phyloP scores from a whole-genome alignment of 2,113 vertebrate genomes.

The Acrocephalus kingi region DNA sequence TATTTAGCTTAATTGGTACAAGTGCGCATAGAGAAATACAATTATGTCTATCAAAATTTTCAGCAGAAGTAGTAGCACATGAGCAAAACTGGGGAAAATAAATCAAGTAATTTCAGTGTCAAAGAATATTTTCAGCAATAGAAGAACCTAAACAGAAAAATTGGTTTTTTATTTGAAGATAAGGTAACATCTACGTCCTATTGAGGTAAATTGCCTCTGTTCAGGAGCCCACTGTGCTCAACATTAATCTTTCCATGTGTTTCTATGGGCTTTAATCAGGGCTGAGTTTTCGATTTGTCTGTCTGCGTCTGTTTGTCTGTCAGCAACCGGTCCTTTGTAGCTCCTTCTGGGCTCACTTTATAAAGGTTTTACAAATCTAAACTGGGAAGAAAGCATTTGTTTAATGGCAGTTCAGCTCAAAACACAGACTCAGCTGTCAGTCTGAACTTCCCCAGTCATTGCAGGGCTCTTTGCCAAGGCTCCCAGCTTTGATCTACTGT shows the following conservation, averaged over 20 bases:
- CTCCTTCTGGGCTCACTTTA: background rate
- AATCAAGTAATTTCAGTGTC: background rate
- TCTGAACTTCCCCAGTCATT: background rate
- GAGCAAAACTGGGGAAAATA: background rate
- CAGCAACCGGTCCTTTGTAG: background rate
- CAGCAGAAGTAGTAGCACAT: background rate
- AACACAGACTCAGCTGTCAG: background rate
- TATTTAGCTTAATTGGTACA: slow-evolving; percentile 21
- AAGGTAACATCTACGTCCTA: background rate
- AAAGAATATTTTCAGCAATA: background rate
- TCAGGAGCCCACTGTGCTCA: background rate
- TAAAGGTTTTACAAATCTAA: background rate
- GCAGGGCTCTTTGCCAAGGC: background rate
- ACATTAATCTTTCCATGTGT: background rate
- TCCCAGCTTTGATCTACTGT: background rate
- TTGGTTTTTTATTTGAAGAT: background rate
- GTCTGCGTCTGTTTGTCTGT: background rate
- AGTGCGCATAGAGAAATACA: background rate
- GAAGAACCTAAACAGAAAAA: background rate
- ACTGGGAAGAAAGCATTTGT: background rate
- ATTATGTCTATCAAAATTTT: background rate
- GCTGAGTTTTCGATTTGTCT: background rate
- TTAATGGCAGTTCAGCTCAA: background rate
- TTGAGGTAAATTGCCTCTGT: background rate
- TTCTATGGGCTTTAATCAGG: background rate